Percentiles rank a stretch among this genome's conserved stretches.
These are phyloP conservation scores for Ophion obscuratus DNA, from an alignment of 2,888 invertebrate species.

Conservation along the genomic window DNA sequence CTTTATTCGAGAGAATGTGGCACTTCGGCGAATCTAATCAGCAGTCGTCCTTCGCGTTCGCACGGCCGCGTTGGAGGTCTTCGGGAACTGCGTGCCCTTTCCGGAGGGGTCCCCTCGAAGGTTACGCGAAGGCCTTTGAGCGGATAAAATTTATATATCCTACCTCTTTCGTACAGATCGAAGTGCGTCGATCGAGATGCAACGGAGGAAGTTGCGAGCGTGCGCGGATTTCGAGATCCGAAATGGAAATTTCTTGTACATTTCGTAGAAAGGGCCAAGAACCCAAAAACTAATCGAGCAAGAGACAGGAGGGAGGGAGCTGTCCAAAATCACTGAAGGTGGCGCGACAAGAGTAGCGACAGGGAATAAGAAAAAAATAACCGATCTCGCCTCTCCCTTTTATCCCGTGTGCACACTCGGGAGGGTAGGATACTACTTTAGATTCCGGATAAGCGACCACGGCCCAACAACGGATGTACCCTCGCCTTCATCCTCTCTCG, in stretches of 20 bases:
- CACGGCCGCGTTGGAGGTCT: not conserved
- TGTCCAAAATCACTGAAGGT: conserved; percentile 35
- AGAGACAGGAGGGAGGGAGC: conserved; percentile 28
- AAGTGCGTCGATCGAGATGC: conserved; percentile 38
- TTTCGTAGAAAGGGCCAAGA: conserved; percentile 54
- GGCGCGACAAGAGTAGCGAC: conserved; percentile 11
- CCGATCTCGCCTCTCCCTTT: conserved; percentile 23
- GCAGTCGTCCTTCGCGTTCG: not conserved
- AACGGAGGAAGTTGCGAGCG: conserved; percentile 52
- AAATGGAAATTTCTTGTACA: conserved; percentile 47
- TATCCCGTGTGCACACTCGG: conserved; percentile 21
- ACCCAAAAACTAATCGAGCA: conserved; percentile 3
- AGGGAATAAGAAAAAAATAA: conserved; percentile 28
- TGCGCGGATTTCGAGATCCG: conserved; percentile 59
- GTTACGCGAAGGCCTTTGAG: conserved; percentile 11
- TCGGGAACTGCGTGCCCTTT: not conserved
- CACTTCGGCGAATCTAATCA: not conserved
- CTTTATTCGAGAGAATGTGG: not conserved
- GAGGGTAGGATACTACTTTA: conserved; percentile 68
- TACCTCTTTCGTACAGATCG: conserved; percentile 17
- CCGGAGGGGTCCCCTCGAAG: not conserved
- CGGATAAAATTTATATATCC: conserved; percentile 30
- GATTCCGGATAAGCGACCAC: conserved; percentile 74
- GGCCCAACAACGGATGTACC: conserved; percentile 71
- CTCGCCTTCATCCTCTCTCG: conserved; percentile 50